Base-by-base conservation (phyloP, 2,888 invertebrate species). In the Cephonodes hylas region DNA sequence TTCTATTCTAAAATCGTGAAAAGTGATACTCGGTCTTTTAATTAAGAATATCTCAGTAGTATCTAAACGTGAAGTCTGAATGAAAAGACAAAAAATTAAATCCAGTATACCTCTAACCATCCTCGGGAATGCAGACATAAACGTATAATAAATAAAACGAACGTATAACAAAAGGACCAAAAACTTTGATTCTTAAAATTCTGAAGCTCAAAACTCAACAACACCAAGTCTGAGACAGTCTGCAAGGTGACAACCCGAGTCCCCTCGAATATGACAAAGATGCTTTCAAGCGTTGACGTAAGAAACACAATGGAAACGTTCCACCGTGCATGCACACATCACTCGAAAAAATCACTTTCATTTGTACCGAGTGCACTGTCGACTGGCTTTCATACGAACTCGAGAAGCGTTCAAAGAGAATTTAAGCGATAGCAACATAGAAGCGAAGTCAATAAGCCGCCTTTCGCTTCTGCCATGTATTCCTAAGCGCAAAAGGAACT, bases 341-440 rank as follows among this genome's bases (percentile, higher is more conserved):
- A 27, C 15, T 27, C 34, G 10, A 27, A 59, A 25, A 27, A 18
- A 53, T 31, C 31, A 59, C 58, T 59, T 59, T 42, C 6, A 42
- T 58, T 20, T 27, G 18, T 42, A 23, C 15, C 27, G 20, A 58
- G 58, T 34, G 57, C 18, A 44, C 42, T 25, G 42, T 53, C 60
- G 25, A 42, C 53, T 31, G 45, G 44, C 59, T 15, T 25, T 53
- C 15, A 23, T 42, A 48, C 46, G 42, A 60, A 23, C 58, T 38
- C 45, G 44, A 10, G 3, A 22, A 38, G 15, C 20, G 25, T 23
- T 61, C 61, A 61, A 61, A 61, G 61, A 25, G 61, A 61, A 61
- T 61, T 61, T 61, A 31, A 61, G 42, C 25, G 61, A 61, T 58
- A 58, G 57, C 61, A 46, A 38, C 61, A 34, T 34, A 31, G 34